Conservation (phyloP, 2,113 vertebrate species). For the Thoracochromis brauschi region DNA sequence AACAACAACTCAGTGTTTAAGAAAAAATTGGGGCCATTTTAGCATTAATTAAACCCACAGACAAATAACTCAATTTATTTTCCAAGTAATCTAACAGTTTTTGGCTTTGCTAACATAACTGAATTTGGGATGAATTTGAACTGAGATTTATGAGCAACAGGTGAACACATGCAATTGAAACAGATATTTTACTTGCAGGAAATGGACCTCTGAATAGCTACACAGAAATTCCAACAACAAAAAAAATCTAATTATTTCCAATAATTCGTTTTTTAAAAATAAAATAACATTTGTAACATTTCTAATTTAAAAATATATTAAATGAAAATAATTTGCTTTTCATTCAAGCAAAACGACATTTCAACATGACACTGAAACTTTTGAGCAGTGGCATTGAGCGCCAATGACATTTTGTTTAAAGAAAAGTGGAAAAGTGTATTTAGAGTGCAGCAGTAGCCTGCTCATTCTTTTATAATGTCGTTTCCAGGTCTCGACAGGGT, state of each 20-base stretch:
- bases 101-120: not conserved
- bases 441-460: not conserved
- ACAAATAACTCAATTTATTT: not conserved
- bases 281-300: not conserved
- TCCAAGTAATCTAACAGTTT: not conserved
- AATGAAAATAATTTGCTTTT: not conserved
- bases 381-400: not conserved
- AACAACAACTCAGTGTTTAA: not conserved
- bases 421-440: not conserved
- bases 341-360: not conserved
- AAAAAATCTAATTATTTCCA: not conserved
- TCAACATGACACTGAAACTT: not conserved
- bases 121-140: not conserved
- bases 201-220: not conserved
- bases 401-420: not conserved
- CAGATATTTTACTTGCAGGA: not conserved
- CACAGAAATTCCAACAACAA: not conserved
- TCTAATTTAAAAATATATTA: not conserved
- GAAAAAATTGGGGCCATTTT: not conserved
- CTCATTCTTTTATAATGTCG: not conserved
- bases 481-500: not conserved
- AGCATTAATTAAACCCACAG: not conserved
- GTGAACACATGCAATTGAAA: not conserved
- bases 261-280: not conserved
- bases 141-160: not conserved